Evolutionary conservation across 2,113 vertebrate species (phyloP).

Genomic region (Cinclus mexicanus): DNA sequence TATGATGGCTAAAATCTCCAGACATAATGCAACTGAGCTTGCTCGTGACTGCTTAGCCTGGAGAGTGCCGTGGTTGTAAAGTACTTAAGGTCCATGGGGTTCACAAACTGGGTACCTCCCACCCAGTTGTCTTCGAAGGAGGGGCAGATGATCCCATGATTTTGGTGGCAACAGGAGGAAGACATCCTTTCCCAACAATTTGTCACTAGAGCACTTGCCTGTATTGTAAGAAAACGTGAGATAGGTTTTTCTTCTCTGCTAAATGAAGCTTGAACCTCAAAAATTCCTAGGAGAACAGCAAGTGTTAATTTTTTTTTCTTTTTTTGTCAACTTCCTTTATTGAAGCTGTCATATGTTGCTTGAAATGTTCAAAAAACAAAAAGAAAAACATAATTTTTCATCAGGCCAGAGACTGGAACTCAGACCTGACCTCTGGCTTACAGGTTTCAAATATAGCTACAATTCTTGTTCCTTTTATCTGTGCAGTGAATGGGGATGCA

Average conservation of each 20-base stretch:
- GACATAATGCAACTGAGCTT: neutral
- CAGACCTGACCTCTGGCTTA: neutral
- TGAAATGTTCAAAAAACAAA: neutral
- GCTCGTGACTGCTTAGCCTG: neutral
- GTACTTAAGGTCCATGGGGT: neutral
- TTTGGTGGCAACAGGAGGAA: neutral
- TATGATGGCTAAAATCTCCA: neutral
- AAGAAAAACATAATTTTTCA: neutral
- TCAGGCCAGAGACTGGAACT: neutral
- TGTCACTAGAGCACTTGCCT: neutral
- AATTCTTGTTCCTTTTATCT: neutral
- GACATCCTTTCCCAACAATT: neutral
- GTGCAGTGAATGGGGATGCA: accelerated
- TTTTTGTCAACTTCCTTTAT: neutral
- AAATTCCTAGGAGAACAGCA: neutral
- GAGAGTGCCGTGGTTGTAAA: neutral
- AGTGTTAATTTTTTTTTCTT: neutral
- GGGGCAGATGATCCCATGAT: neutral
- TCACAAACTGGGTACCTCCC: neutral
- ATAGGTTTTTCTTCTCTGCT: neutral
- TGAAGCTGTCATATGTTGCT: neutral
- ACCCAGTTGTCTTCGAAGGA: neutral
- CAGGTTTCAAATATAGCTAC: neutral
- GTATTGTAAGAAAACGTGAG: neutral
- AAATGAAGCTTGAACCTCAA: neutral